Evolutionary conservation across 2,888 invertebrate genomes (phyloP).

Genomic region (Molorchus minor): DNA sequence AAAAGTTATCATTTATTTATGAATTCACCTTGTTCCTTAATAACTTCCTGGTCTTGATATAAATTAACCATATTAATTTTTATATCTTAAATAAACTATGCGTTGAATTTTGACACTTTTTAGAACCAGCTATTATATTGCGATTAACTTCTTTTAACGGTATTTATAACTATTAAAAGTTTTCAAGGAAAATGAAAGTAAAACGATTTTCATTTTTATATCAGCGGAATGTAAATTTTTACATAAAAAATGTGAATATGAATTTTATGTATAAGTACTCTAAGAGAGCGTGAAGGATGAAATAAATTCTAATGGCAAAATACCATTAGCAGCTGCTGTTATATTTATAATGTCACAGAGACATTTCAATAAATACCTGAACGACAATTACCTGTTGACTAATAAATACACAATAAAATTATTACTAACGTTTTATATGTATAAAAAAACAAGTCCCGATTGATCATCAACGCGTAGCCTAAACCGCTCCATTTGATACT

Average conservation of each 20-base stretch:
- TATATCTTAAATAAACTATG: background rate
- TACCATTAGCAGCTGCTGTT: slow-evolving; percentile 7
- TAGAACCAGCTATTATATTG: background rate
- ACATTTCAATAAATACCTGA: slow-evolving; percentile 12
- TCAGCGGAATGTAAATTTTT: slow-evolving; percentile 6
- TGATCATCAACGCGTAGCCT: too few relatives aligned
- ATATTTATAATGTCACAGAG: slow-evolving; percentile 14
- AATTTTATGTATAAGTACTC: slow-evolving; percentile 17
- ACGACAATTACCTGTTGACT: too few relatives aligned
- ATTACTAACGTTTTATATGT: too few relatives aligned
- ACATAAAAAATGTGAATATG: slow-evolving; percentile 2
- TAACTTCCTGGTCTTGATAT: background rate
- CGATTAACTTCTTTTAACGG: slow-evolving; percentile 2
- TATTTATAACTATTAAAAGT: background rate
- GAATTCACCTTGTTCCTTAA: background rate
- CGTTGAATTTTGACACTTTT: slow-evolving; percentile 2
- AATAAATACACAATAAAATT: too few relatives aligned
- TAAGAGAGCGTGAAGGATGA: slow-evolving; percentile 19
- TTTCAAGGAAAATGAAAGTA: slow-evolving; percentile 9
- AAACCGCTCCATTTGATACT: too few relatives aligned
- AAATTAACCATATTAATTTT: background rate
- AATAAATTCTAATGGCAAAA: slow-evolving; percentile 10
- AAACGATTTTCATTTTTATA: slow-evolving; percentile 7
- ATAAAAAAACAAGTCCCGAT: too few relatives aligned
- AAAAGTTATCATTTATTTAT: too few relatives aligned